These are phyloP conservation scores for Scolopax rusticola DNA, from an alignment of 2,797 vertebrate species.

Conservation along the genomic window DNA sequence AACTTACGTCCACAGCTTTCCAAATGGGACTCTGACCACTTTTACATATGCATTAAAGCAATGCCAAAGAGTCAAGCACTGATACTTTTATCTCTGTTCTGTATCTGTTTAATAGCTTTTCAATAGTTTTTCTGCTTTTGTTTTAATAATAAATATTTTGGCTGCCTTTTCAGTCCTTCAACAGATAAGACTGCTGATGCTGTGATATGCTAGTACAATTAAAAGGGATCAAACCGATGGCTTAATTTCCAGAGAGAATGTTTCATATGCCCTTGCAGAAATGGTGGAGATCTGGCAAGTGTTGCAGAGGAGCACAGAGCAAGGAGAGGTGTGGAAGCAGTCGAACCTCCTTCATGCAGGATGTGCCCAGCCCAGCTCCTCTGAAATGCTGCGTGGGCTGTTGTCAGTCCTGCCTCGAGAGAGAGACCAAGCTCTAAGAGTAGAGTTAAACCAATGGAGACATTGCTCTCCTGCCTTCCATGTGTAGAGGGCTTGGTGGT, in stretches of 20 bases:
- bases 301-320: neutral
- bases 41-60: neutral
- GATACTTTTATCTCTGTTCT: neutral
- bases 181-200: neutral
- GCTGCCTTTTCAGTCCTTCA: neutral
- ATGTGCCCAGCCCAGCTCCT: neutral
- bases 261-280: neutral
- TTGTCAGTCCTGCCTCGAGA: neutral
- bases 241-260: neutral
- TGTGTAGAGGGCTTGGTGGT: neutral
- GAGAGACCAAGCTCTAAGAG: neutral
- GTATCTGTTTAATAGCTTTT: neutral
- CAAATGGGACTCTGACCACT: neutral
- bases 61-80: neutral
- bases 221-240: neutral
- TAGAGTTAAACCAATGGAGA: neutral
- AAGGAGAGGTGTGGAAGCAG: neutral
- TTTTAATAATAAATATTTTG: neutral
- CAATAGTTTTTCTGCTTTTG: neutral
- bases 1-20: constrained; percentile 9
- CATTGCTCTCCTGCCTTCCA: neutral
- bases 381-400: no score
- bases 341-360: rapidly evolving
- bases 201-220: neutral
- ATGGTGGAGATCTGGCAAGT: neutral